Base-by-base conservation (phyloP, 2,888 invertebrate species). In the Noctuana brunneofusca region DNA sequence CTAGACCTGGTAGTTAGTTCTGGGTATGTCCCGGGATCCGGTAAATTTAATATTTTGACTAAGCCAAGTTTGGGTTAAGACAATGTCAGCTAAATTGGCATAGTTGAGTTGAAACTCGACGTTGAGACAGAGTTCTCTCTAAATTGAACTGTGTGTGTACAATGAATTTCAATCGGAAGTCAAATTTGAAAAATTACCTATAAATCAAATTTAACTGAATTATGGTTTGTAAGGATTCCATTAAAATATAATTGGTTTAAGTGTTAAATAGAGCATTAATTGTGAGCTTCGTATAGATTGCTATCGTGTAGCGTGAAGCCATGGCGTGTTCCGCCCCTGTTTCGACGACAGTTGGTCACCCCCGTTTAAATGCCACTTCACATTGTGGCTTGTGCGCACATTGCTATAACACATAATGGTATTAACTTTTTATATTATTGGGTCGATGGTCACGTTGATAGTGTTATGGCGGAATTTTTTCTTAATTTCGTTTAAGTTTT, bases 261-360 rank as follows among this genome's bases (percentile, higher is more conserved):
- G 63, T 87, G 85, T 86, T 84, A 86, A 86, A 84, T 86, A 85
- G 84, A 78, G 81, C 75, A 84, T 88, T 88, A 86, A 89, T 86
- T 83, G 83, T 83, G 73, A 84, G 80, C 75, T 76, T 81, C 78
- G 81, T 87, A 84, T 87, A 89, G 87, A 87, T 89, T 88, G 86
- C 86, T 88, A 90, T 89, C 88, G 82, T 71, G 79, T 80, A 82
- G 84, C 81, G 84, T 84, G 87, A 88, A 89, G 86, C 84, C 87
- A 78, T 83, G 84, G 79, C 82, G 78, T 80, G 84, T 80, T 79
- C 81, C 79, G 82, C 87, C 89, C 90, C 79, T 79, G 81, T 83
- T 84, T 83, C 79, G 80, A 80, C 87, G 91, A 88, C 91, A 91
- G 91, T 91, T 91, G 91, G 91, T 89, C 89, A 88, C 89, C 90